phyloP scores from a whole-genome alignment of 2,113 vertebrate genomes.

The Neogobius melanostomus region DNA sequence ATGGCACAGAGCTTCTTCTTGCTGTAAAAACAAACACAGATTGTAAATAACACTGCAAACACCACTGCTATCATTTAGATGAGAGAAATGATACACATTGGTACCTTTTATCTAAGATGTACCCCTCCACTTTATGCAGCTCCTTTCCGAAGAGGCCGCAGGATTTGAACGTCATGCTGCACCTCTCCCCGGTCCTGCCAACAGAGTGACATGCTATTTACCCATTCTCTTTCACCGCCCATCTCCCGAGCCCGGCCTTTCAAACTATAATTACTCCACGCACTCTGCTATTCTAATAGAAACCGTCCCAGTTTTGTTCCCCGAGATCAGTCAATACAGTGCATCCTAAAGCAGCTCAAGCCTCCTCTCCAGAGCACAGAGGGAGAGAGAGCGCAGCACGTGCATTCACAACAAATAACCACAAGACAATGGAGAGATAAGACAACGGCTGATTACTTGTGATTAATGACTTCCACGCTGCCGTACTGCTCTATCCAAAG shows the following conservation, averaged over 20 bases:
- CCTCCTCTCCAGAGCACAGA: conserved; percentile 11
- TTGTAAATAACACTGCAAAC: not conserved
- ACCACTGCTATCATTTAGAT: too few species aligned
- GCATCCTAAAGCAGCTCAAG: conserved; percentile 45
- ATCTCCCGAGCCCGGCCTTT: conserved; percentile 33
- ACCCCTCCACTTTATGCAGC: conserved; percentile 97
- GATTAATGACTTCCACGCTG: conserved; percentile 94
- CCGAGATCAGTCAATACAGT: conserved; percentile 57
- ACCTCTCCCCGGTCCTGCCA: conserved; percentile 92
- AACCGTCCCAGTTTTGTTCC: conserved; percentile 52
- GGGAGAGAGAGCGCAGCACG: conserved; percentile 1
- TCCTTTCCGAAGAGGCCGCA: conserved; percentile 97
- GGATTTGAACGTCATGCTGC: conserved; percentile 91
- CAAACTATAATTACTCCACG: conserved; percentile 53
- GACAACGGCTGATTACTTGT: conserved; percentile 82
- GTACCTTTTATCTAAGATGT: conserved; percentile 97
- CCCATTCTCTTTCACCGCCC: conserved; percentile 34
- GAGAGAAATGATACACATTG: not conserved
- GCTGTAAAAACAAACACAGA: conserved; percentile 68
- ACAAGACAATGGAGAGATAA: not conserved
- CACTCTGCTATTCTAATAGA: conserved; percentile 31
- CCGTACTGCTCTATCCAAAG: conserved; percentile 99
- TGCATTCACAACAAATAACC: conserved; percentile 3
- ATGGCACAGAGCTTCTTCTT: conserved; percentile 93
- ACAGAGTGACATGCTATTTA: conserved; percentile 51